These are phyloP conservation scores for Ploceus nigricollis DNA, from an alignment of 2,113 vertebrate species.

Conservation along the genomic window DNA sequence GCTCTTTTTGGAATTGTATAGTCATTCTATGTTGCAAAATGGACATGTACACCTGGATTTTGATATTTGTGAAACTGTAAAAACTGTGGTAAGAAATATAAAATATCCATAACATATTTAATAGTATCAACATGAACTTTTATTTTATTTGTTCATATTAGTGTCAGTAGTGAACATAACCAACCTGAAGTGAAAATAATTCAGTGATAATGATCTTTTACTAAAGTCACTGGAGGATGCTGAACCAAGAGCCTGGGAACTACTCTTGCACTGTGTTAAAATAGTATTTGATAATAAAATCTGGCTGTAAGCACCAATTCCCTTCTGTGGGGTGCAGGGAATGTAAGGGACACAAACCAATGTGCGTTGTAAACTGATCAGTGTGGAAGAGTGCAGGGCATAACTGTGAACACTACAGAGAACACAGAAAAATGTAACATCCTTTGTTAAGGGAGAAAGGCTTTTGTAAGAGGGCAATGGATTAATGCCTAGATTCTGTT, in stretches of 20 bases:
- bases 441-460: neutral
- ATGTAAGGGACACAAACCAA: neutral
- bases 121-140: neutral
- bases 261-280: neutral
- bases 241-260: neutral
- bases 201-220: neutral
- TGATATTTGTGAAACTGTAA: conserved; percentile 72
- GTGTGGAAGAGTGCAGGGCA: neutral
- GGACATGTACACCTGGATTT: conserved; percentile 63
- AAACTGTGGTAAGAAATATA: conserved; percentile 66
- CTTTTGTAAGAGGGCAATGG: neutral
- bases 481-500: neutral
- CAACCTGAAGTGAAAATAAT: neutral
- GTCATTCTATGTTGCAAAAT: conserved; percentile 58
- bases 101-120: conserved; percentile 30
- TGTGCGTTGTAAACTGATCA: neutral
- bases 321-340: neutral
- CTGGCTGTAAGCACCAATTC: neutral
- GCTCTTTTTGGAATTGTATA: conserved; percentile 69
- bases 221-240: neutral
- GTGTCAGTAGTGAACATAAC: neutral
- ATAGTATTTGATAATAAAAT: neutral
- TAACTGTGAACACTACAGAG: neutral
- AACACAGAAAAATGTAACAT: neutral
- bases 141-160: neutral